Evolutionary conservation across 2,113 vertebrate species (phyloP).

Genomic region (Calonectris borealis): DNA sequence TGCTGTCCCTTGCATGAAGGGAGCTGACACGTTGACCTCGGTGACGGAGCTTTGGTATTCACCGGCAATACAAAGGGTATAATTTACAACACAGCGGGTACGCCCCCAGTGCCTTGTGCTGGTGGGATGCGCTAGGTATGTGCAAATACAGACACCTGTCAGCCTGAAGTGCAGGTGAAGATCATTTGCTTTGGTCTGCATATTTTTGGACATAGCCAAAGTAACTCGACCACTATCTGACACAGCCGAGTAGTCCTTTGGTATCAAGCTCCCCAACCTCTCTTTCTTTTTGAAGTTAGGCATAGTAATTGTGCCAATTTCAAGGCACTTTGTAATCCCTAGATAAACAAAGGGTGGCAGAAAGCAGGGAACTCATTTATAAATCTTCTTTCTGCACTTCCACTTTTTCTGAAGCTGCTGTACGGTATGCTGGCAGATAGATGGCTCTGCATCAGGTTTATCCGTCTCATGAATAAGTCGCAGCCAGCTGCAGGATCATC

Average conservation of each 20-base stretch:
- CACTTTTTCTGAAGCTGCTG: neutral
- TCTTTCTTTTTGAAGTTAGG: neutral
- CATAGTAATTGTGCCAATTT: neutral
- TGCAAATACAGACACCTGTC: neutral
- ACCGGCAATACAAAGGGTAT: neutral
- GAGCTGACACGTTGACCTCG: neutral
- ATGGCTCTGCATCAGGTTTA: neutral
- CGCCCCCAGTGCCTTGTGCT: neutral
- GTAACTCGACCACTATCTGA: neutral
- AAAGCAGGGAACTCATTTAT: neutral
- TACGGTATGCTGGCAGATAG: neutral
- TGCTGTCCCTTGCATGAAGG: neutral
- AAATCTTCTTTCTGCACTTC: neutral
- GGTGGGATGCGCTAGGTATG: neutral
- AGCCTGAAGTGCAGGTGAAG: neutral
- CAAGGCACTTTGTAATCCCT: neutral
- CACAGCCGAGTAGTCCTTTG: neutral
- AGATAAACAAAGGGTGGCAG: neutral
- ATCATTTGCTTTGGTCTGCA: neutral
- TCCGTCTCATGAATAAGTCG: neutral
- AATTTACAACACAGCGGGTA: neutral
- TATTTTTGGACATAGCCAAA: neutral
- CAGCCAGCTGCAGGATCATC: neutral
- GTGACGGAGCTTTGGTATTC: neutral
- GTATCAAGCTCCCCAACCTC: neutral